phyloP scores from a whole-genome alignment of 2,797 vertebrate species.

The Crypturellus tataupa region DNA sequence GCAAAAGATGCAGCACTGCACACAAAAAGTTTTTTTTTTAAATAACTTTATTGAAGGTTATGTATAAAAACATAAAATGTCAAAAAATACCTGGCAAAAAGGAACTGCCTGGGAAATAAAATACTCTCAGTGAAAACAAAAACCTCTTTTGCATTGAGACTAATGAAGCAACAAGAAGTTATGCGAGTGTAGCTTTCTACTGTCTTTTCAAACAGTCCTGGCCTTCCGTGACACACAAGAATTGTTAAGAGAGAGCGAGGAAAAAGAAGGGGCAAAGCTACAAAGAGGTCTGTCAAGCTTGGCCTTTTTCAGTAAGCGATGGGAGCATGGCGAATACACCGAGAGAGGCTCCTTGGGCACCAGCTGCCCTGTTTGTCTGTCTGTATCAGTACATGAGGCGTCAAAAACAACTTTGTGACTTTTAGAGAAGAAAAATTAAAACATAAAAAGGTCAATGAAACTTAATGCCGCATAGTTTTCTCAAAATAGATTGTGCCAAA shows the following conservation, averaged over 20 bases:
- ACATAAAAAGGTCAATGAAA: background rate
- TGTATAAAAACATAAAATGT: background rate
- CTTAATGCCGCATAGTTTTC: background rate
- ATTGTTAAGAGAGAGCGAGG: background rate
- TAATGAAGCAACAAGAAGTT: background rate
- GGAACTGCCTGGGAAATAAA: background rate
- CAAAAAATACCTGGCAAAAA: background rate
- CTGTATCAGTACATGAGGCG: background rate
- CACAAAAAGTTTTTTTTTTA: background rate
- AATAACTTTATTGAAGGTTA: conserved; percentile 1
- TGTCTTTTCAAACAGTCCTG: background rate
- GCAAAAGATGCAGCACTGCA: background rate
- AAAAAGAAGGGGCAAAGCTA: background rate
- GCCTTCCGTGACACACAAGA: background rate
- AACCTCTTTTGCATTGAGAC: background rate
- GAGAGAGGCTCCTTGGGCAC: background rate
- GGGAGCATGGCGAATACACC: background rate
- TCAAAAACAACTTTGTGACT: background rate
- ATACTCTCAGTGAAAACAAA: background rate
- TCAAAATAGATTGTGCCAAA: background rate
- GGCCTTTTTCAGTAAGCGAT: background rate
- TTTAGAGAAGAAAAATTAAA: background rate
- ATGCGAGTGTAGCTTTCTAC: background rate
- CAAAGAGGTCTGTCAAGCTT: background rate
- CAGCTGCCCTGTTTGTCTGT: background rate